Evolutionary conservation across 2,113 vertebrate genomes (phyloP).

Genomic region (Acinonyx jubatus): DNA sequence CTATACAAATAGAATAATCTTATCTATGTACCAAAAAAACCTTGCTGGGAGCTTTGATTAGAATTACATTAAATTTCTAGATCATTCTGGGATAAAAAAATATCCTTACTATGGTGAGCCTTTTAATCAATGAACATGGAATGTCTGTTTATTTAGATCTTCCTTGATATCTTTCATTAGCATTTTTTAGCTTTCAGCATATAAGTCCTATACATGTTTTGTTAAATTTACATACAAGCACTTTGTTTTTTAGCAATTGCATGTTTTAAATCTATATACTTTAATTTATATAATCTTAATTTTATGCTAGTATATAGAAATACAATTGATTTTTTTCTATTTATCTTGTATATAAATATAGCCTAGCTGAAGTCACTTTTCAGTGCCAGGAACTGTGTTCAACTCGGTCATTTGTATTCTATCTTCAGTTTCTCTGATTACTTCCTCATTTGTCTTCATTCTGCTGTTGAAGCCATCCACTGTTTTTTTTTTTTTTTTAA

Average conservation of each 20-base stretch:
- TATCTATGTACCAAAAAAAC: not conserved
- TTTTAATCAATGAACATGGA: not conserved
- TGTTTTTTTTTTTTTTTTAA: not conserved
- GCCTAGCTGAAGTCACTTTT: not conserved
- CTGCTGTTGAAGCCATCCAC: not conserved
- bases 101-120: not conserved
- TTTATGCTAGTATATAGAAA: not conserved
- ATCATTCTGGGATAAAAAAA: not conserved
- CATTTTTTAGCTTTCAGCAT: not conserved
- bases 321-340: not conserved
- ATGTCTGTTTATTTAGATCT: not conserved
- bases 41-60: not conserved
- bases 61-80: not conserved
- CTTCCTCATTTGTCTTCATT: not conserved
- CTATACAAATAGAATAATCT: constrained; percentile 16
- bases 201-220: not conserved
- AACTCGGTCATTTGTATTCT: not conserved
- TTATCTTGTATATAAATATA: not conserved
- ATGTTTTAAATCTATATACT: not conserved
- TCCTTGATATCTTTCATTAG: not conserved
- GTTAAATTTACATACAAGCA: not conserved
- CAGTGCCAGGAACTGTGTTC: not conserved
- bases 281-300: not conserved
- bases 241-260: not conserved
- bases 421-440: not conserved